Evolutionary conservation across 2,888 invertebrate genomes (phyloP).

Genomic region (Zeuzera pyrina): DNA sequence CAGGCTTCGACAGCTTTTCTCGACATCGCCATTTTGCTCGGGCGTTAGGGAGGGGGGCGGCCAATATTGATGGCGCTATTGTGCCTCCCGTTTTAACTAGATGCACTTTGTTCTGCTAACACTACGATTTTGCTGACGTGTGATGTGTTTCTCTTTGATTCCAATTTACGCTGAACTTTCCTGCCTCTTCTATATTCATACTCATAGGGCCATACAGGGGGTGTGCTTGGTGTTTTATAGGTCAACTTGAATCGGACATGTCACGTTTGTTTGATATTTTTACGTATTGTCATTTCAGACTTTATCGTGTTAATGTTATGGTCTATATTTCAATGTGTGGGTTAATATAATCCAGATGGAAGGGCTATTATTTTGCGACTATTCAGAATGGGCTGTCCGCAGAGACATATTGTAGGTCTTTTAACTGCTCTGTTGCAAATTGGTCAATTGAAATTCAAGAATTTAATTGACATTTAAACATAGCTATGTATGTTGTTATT

Average conservation of each 20-base stretch:
- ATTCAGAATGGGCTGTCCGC: conserved; percentile 59
- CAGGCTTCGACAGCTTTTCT: conserved; percentile 24
- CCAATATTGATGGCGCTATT: conserved; percentile 56
- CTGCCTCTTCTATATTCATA: conserved; percentile 11
- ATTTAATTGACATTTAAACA: too few species aligned
- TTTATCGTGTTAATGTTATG: conserved; percentile 16
- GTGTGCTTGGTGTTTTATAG: conserved; percentile 15
- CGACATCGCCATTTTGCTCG: conserved; percentile 35
- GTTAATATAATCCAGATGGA: conserved; percentile 8
- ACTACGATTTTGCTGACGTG: conserved; percentile 57
- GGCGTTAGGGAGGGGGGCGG: conserved; percentile 19
- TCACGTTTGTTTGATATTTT: conserved; percentile 23
- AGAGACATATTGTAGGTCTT: conserved; percentile 65
- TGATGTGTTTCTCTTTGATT: conserved; percentile 42
- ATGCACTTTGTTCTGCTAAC: conserved; percentile 56
- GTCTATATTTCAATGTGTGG: conserved; percentile 19
- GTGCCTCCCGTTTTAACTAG: conserved; percentile 47
- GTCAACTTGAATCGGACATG: conserved; percentile 29
- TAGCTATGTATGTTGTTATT: too few species aligned
- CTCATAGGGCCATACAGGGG: conserved; percentile 5
- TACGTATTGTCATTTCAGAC: conserved; percentile 13
- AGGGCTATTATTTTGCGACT: conserved; percentile 50
- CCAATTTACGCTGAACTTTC: conserved; percentile 30
- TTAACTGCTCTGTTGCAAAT: conserved; percentile 46
- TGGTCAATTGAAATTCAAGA: conserved; percentile 22